Evolutionary conservation across 2,797 vertebrate genomes (phyloP), one percentile per base, ranked within the genome.

Genomic region (Danio albolineatus): DNA sequence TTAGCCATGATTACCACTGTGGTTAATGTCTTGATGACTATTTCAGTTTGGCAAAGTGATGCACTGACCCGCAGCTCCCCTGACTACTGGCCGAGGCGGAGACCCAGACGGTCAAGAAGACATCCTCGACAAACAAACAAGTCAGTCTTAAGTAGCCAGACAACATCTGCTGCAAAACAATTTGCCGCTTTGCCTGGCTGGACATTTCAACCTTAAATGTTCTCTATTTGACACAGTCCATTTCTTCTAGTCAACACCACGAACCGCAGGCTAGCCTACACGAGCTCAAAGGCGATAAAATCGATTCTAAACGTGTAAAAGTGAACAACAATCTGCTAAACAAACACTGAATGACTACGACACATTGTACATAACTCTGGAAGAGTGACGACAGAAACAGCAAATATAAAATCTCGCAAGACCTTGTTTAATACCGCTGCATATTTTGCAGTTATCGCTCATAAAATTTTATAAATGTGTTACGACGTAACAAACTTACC

Each of bases 161-260:
- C 81, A 59, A 83, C 87, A 84, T 85, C 82, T 83, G 79, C 66
- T 83, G 70, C 62, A 76, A 86, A 89, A 90, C 83, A 88, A 53
- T 66, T 56, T 41, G 65, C 67, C 81, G 84, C 85, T 62, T 80
- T 85, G 82, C 84, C 84, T 82, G 54, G 66, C 79, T 82, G 73
- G 84, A 48, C 74, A 86, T 76, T 86, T 79, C 82, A 84, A 88
- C 82, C 70, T 87, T 87, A 81, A 67, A 88, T 87, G 59, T 43
- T 81, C 82, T 69, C 73, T 81, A 85, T 87, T 91, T 84, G 82
- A 59, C 76, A 76, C 38, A 79, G 85, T 87, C 89, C 86, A 89
- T 89, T 90, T 89, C 82, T 79, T 80, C 59, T 81, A 73, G 79
- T 79, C 80, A 87, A 88, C 81, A 85, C 60, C 81, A 12, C 41